Conservation (phyloP, 23 tunicate genomes). For the Halocynthia aurantium region DNA sequence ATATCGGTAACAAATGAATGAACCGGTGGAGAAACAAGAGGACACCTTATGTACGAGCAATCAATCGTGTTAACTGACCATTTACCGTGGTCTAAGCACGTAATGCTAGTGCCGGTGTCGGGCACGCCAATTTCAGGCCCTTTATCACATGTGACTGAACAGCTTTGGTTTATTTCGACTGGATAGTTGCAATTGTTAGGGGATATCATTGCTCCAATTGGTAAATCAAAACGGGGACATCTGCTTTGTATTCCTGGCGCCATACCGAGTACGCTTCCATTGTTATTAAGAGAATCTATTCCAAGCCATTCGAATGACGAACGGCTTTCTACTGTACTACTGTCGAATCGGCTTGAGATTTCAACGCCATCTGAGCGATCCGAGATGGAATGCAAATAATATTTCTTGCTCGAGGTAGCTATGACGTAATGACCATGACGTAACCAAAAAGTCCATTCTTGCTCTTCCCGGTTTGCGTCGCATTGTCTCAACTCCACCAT, state of each 20-base stretch:
- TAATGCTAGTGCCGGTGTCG: neutral
- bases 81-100: conserved; percentile 19
- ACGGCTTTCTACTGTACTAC: neutral
- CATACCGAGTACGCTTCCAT: conserved; percentile 35
- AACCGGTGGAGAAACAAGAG: conserved; percentile 1
- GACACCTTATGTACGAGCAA: conserved; percentile 17
- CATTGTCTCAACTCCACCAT: conserved; percentile 16
- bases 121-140: conserved; percentile 15
- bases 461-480: conserved; percentile 4
- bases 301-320: conserved; percentile 3
- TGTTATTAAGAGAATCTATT: conserved; percentile 5
- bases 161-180: conserved; percentile 15
- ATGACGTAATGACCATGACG: neutral
- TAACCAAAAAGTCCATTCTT: conserved; percentile 28
- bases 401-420: neutral
- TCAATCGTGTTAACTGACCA: conserved; percentile 11
- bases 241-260: neutral
- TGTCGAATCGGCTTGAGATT: neutral
- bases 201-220: neutral
- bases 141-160: conserved; percentile 14
- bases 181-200: conserved; percentile 8
- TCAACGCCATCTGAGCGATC: neutral
- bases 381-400: too few relatives aligned
- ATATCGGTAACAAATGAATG: conserved; percentile 1
- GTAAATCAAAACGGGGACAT: conserved; percentile 19